Evolutionary conservation across 1,140 invertebrate species (phyloP).

Genomic region (Oreohelix idahoensis): DNA sequence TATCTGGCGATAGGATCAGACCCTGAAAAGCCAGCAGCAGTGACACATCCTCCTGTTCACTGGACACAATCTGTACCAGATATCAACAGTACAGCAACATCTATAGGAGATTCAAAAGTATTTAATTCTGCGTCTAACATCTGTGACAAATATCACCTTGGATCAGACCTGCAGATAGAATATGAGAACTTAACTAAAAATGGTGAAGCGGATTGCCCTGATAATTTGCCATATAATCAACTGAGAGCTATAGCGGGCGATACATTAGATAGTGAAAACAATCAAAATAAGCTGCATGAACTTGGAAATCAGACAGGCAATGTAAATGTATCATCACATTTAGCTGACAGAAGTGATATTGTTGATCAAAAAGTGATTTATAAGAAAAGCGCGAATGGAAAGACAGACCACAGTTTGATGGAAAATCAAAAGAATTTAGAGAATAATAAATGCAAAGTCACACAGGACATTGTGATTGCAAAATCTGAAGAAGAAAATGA

Average conservation of each 20-base stretch:
- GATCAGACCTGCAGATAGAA: neutral
- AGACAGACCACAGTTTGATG: neutral
- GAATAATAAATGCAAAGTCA: neutral
- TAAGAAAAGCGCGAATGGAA: neutral
- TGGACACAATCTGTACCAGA: neutral
- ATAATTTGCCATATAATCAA: neutral
- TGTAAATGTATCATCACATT: neutral
- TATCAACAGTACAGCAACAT: neutral
- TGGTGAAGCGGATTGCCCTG: neutral
- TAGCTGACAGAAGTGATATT: neutral
- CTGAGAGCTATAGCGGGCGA: neutral
- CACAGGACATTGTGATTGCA: neutral
- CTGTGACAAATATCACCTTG: neutral
- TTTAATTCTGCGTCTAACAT: neutral
- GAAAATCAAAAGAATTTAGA: neutral
- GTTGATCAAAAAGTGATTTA: neutral
- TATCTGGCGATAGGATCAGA: neutral
- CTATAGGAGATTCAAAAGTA: neutral
- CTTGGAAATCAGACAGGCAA: neutral
- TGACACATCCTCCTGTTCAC: neutral
- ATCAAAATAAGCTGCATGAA: neutral
- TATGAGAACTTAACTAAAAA: neutral
- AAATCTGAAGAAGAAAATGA: constrained; percentile 8
- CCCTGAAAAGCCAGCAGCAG: neutral
- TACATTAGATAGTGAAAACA: neutral